A percentile compares a stretch with the other conserved stretches of the same genome.
phyloP scores from a whole-genome alignment of 2,797 vertebrate genomes.

The Scleropages formosus region DNA sequence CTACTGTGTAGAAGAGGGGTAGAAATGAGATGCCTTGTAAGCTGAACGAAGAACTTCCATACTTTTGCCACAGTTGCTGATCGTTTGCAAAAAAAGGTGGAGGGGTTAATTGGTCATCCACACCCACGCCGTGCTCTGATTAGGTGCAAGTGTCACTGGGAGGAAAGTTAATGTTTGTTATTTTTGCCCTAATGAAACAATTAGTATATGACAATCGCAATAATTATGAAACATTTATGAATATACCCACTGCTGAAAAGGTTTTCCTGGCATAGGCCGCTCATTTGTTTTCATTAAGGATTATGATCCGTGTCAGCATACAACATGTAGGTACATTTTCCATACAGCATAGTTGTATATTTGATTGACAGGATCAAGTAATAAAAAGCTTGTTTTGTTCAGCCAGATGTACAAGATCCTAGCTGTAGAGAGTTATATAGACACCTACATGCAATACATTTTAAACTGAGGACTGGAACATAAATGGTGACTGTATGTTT shows the following conservation, averaged over 20 bases:
- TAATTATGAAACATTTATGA: slow-evolving; percentile 59
- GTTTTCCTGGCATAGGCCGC: slow-evolving; percentile 39
- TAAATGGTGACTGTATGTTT: no score
- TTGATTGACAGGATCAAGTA: no score
- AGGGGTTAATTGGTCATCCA: slow-evolving; percentile 9
- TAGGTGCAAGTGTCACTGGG: slow-evolving; percentile 30
- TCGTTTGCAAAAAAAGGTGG: background rate
- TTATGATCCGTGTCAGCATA: no score
- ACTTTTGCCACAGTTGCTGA: background rate
- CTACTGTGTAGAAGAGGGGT: background rate
- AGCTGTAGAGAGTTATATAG: no score
- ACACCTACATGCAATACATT: no score
- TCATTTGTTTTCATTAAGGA: no score
- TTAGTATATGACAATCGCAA: slow-evolving; percentile 43
- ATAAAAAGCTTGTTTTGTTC: no score
- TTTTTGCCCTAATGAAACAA: slow-evolving; percentile 49
- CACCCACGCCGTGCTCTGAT: slow-evolving; percentile 25
- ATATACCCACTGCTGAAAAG: slow-evolving; percentile 51
- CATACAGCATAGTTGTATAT: no score
- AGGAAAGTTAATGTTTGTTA: slow-evolving; percentile 39
- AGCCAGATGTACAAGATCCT: no score
- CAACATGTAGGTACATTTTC: no score
- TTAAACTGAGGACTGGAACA: no score
- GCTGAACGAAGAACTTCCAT: background rate
- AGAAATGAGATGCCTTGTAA: background rate